Conservation (phyloP, 2,113 vertebrate genomes). For the Neolamprologus ventralis region DNA sequence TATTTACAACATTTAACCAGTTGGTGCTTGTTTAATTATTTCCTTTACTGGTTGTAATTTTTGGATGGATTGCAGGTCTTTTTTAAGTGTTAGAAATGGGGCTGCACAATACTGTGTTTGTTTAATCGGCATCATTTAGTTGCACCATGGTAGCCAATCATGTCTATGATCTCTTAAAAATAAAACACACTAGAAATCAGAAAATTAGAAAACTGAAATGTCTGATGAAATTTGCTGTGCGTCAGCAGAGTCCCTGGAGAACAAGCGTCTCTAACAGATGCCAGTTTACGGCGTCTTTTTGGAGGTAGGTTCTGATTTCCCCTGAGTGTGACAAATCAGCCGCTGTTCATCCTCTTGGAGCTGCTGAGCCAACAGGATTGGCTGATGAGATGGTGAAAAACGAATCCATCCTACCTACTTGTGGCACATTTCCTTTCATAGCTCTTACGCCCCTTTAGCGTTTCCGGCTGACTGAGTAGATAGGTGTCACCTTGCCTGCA, state of each 20-base stretch:
- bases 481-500: not conserved
- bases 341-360: constrained; percentile 5
- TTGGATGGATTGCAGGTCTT: not conserved
- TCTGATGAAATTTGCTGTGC: not conserved
- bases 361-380: constrained; percentile 37
- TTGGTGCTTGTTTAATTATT: not conserved
- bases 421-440: not conserved
- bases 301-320: constrained; percentile 45
- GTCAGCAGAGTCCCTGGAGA: not conserved
- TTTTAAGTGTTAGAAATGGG: not conserved
- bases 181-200: not conserved
- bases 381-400: constrained; percentile 45
- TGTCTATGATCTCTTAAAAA: not conserved
- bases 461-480: constrained; percentile 27
- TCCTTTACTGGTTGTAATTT: not conserved
- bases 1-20: not conserved
- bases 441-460: not conserved
- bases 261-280: not conserved
- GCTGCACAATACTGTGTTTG: not conserved
- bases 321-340: constrained; percentile 38
- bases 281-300: not conserved
- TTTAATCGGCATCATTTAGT: not conserved
- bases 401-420: constrained; percentile 19
- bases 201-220: not conserved
- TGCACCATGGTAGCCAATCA: not conserved